Conservation (phyloP, 2,888 invertebrate genomes). For the Meiosimyza decipiens region DNA sequence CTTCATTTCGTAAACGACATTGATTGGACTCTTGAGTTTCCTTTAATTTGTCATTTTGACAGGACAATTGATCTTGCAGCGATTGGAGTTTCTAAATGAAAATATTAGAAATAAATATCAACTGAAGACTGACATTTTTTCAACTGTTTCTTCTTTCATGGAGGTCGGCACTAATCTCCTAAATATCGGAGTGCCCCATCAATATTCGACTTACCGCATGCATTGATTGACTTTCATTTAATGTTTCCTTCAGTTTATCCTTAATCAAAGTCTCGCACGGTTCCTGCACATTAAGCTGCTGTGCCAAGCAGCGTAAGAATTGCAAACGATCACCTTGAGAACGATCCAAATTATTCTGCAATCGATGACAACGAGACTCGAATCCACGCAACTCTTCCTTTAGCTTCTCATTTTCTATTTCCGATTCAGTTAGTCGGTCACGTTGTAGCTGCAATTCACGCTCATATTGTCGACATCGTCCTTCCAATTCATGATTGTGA, state of each 20-base stretch:
- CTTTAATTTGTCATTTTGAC: conserved; percentile 76
- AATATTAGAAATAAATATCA: not conserved
- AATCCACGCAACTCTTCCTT: conserved; percentile 66
- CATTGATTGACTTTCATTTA: conserved; percentile 82
- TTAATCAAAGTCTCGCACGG: conserved; percentile 82
- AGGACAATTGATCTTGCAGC: conserved; percentile 79
- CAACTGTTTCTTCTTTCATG: no score
- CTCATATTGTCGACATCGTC: conserved; percentile 78
- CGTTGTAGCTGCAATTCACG: conserved; percentile 81
- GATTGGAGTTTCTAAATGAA: conserved; percentile 76
- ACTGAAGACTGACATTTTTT: no score
- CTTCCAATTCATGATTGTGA: conserved; percentile 77
- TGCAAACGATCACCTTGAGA: conserved; percentile 65
- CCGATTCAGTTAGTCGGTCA: conserved; percentile 78
- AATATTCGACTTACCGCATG: conserved; percentile 71
- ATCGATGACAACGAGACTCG: conserved; percentile 65
- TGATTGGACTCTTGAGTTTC: conserved; percentile 71
- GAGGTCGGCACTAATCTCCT: no score
- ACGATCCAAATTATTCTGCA: conserved; percentile 65
- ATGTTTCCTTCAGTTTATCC: conserved; percentile 80
- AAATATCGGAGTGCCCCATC: not conserved
- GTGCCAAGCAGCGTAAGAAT: conserved; percentile 61
- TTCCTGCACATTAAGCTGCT: conserved; percentile 75
- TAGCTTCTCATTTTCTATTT: conserved; percentile 73
- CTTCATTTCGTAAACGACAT: conserved; percentile 75